Conservation (phyloP, 2,888 invertebrate genomes). For the Nasonovia ribisnigri region DNA sequence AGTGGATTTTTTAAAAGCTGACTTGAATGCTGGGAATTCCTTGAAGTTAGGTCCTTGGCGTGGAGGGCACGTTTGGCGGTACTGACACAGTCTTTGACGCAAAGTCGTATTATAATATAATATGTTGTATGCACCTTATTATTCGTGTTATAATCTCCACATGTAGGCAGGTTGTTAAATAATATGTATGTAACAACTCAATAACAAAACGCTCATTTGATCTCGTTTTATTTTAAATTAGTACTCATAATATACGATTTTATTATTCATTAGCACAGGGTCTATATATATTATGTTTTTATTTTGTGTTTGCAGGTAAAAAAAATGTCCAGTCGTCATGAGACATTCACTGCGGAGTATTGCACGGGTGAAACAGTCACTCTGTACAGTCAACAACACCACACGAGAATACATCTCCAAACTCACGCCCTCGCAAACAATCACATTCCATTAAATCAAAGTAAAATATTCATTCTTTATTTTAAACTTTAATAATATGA, state of each 20-base stretch:
- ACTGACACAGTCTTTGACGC: background rate
- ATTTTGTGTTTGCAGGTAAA: conserved; percentile 4
- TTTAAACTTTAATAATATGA: background rate
- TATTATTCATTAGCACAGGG: background rate
- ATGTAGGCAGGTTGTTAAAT: background rate
- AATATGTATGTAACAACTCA: background rate
- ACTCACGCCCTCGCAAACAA: conserved; percentile 17
- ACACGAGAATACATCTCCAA: conserved; percentile 47
- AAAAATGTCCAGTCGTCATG: conserved; percentile 45
- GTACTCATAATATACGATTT: background rate
- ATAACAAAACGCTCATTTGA: background rate
- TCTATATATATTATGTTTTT: background rate
- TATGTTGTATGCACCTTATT: background rate
- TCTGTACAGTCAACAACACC: conserved; percentile 61
- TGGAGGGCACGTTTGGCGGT: accelerated
- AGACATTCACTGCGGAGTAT: conserved; percentile 54
- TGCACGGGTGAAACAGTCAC: conserved; percentile 58
- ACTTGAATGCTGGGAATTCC: too few relatives aligned
- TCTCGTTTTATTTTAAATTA: background rate
- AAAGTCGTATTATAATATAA: background rate
- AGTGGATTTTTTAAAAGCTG: too few relatives aligned
- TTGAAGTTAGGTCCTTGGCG: background rate
- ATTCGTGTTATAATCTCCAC: background rate
- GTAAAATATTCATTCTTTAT: conserved; percentile 20
- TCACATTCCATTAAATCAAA: conserved; percentile 52